Conservation (phyloP, 2,113 vertebrate genomes). For the Ailuropoda melanoleuca region DNA sequence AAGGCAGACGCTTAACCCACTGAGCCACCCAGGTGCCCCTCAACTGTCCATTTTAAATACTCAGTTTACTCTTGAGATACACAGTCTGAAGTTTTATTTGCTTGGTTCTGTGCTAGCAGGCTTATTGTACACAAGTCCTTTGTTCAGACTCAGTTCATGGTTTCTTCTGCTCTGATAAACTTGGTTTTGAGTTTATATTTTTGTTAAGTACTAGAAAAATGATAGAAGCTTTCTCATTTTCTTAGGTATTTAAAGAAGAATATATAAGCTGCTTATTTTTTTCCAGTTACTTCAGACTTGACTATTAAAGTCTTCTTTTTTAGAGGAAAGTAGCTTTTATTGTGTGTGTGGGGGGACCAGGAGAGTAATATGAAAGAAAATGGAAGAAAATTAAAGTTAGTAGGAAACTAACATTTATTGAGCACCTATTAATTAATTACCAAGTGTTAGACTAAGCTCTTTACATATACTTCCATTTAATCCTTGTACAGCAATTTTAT, state of each 20-base stretch:
- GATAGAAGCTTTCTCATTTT: neutral
- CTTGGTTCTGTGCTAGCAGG: neutral
- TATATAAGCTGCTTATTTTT: neutral
- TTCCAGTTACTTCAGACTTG: neutral
- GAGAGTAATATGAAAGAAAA: neutral
- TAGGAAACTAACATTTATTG: neutral
- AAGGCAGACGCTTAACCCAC: neutral
- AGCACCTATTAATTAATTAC: neutral
- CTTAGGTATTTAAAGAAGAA: conserved; percentile 38
- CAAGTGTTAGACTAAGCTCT: neutral
- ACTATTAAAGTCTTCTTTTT: neutral
- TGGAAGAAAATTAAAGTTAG: neutral
- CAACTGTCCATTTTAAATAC: neutral
- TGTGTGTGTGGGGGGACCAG: neutral
- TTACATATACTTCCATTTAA: conserved; percentile 1
- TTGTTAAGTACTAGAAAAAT: conserved; percentile 15
- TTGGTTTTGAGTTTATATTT: conserved; percentile 40
- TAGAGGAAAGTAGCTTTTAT: conserved; percentile 34
- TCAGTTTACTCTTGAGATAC: conserved; percentile 1
- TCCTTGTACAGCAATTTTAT: neutral
- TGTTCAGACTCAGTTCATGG: neutral
- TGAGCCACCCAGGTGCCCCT: neutral
- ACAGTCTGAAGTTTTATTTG: conserved; percentile 27
- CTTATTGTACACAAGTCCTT: neutral
- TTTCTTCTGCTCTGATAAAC: conserved; percentile 33